Conservation (phyloP, 2,888 invertebrate species). For the Spatulosminthurus flaviceps region DNA sequence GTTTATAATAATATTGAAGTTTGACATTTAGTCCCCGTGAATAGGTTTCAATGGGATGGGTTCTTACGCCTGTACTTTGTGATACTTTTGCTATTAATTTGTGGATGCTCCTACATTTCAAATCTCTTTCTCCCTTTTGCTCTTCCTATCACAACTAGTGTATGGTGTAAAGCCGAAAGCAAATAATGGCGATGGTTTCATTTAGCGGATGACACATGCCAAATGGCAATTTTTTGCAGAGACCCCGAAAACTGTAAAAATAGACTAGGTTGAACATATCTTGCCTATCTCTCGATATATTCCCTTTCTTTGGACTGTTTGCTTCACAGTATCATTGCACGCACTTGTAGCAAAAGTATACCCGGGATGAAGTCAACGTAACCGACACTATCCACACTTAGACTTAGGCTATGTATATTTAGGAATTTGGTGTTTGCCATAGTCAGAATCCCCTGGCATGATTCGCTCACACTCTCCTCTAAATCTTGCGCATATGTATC, state of each 20-base stretch:
- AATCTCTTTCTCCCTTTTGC: background rate
- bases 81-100: background rate
- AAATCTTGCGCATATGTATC: background rate
- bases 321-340: slow-evolving; percentile 37
- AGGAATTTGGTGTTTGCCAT: slow-evolving; percentile 4
- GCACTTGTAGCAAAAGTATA: slow-evolving; percentile 43
- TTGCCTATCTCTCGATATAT: slow-evolving; percentile 27
- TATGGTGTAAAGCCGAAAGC: slow-evolving; percentile 45
- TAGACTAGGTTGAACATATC: slow-evolving; percentile 49
- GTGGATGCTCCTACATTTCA: background rate
- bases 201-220: slow-evolving; percentile 52
- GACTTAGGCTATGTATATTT: background rate
- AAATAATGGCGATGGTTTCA: slow-evolving; percentile 49
- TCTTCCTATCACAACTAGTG: background rate
- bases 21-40: no score
- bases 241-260: slow-evolving; percentile 57
- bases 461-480: slow-evolving; percentile 21
- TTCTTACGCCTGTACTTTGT: no score
- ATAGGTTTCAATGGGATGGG: no score
- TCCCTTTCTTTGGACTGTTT: slow-evolving; percentile 26
- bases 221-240: slow-evolving; percentile 55
- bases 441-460: slow-evolving; percentile 11
- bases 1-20: no score
- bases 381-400: background rate
- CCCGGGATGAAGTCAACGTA: slow-evolving; percentile 12